These are phyloP conservation scores for Thaumatotibia leucotreta DNA, from an alignment of 1,140 invertebrate genomes.

Conservation along the genomic window DNA sequence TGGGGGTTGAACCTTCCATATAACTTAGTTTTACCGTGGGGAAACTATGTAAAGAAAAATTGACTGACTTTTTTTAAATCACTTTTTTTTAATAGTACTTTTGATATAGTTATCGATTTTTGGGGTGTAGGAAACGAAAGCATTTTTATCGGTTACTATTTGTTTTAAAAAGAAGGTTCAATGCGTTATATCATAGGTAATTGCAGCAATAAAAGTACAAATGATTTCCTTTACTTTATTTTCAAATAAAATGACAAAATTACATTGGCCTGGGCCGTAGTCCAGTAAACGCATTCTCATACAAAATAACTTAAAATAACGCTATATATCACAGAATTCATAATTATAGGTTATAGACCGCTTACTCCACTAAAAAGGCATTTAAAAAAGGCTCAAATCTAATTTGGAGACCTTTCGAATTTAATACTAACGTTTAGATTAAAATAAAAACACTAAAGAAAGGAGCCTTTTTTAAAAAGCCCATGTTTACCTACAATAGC, in stretches of 20 bases:
- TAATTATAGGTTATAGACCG: constrained; percentile 7
- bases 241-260: constrained; percentile 44
- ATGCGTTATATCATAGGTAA: too few relatives aligned
- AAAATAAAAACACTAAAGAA: background rate
- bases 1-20: too few relatives aligned
- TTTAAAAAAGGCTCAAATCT: background rate
- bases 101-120: too few relatives aligned
- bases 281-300: constrained; percentile 27
- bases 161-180: too few relatives aligned
- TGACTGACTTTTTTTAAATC: too few relatives aligned
- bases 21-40: too few relatives aligned
- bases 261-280: too few relatives aligned
- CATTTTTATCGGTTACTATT: too few relatives aligned
- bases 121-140: too few relatives aligned
- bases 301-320: constrained; percentile 22
- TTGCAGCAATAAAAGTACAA: constrained; percentile 1
- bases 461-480: background rate
- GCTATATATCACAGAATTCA: constrained; percentile 17
- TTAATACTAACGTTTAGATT: background rate
- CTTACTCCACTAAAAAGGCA: background rate
- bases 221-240: constrained; percentile 32
- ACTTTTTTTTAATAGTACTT: too few relatives aligned
- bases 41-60: too few relatives aligned
- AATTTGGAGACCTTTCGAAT: background rate
- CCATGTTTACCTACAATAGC: background rate